Evolutionary conservation across 2,888 invertebrate species (phyloP).

Genomic region (Pocota personata): DNA sequence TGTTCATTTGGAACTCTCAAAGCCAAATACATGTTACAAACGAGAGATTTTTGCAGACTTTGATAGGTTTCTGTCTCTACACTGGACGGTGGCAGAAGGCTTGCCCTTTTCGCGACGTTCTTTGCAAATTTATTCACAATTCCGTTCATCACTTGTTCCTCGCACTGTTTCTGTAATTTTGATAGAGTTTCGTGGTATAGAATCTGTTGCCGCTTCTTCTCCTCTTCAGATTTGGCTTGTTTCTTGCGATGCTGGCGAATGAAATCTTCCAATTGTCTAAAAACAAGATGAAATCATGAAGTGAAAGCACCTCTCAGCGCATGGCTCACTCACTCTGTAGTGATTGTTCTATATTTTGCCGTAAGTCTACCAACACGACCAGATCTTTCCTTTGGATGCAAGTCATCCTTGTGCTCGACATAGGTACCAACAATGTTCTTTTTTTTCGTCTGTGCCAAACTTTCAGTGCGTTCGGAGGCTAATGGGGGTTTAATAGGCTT

Average conservation of each 20-base stretch:
- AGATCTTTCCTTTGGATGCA: constrained; percentile 29
- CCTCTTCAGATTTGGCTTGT: constrained; percentile 10
- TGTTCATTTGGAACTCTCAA: constrained; percentile 25
- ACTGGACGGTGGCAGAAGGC: neutral
- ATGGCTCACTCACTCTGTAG: constrained; percentile 22
- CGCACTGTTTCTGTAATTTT: constrained; percentile 54
- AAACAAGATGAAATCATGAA: neutral
- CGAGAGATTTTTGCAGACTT: constrained; percentile 39
- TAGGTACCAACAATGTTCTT: constrained; percentile 35
- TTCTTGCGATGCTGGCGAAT: constrained; percentile 45
- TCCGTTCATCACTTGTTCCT: constrained; percentile 51
- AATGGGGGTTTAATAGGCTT: neutral
- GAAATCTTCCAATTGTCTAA: constrained; percentile 33
- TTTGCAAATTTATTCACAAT: constrained; percentile 54
- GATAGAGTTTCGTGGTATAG: constrained; percentile 41
- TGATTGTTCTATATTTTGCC: constrained; percentile 23
- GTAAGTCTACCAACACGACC: constrained; percentile 33
- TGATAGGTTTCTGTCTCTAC: constrained; percentile 47
- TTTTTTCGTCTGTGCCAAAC: constrained; percentile 11
- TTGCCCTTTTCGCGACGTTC: constrained; percentile 13
- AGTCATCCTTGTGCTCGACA: constrained; percentile 33
- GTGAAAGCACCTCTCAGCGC: too few relatives aligned
- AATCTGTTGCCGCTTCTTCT: constrained; percentile 40
- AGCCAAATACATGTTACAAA: constrained; percentile 51
- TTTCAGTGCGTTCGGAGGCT: constrained; percentile 30